Evolutionary conservation across 2,888 invertebrate species (phyloP).

Genomic region (Lasioglossum pauxillum): DNA sequence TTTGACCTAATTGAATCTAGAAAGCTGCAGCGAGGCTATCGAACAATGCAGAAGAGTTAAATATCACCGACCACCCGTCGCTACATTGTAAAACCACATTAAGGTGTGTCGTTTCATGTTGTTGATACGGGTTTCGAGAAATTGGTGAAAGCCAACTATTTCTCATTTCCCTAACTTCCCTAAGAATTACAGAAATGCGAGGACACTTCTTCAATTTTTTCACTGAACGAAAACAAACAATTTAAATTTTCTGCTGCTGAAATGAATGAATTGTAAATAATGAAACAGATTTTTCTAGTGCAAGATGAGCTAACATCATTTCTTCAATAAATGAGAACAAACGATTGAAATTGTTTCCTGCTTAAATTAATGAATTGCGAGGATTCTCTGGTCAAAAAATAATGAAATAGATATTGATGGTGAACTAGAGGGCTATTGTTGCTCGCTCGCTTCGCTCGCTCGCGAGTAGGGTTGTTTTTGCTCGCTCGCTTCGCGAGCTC

Average conservation of each 20-base stretch:
- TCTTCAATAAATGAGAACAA: too few relatives aligned
- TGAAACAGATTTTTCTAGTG: neutral
- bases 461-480: too few relatives aligned
- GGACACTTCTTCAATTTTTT: neutral
- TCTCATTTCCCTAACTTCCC: neutral
- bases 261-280: neutral
- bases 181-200: neutral
- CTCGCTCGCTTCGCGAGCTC: too few relatives aligned
- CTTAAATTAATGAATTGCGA: too few relatives aligned
- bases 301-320: too few relatives aligned
- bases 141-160: neutral
- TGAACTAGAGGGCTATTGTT: too few relatives aligned
- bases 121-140: neutral
- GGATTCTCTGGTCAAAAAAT: too few relatives aligned
- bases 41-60: neutral
- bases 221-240: too few relatives aligned
- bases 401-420: too few relatives aligned
- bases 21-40: neutral
- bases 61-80: conserved; percentile 7
- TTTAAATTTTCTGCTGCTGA: neutral
- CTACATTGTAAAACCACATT: neutral
- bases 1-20: neutral
- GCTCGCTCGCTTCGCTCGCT: too few relatives aligned
- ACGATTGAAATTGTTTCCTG: too few relatives aligned
- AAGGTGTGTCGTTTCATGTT: neutral